Evolutionary conservation across 2,113 vertebrate genomes (phyloP), one percentile per base, ranked within the genome.

Genomic region (Prunella himalayana): DNA sequence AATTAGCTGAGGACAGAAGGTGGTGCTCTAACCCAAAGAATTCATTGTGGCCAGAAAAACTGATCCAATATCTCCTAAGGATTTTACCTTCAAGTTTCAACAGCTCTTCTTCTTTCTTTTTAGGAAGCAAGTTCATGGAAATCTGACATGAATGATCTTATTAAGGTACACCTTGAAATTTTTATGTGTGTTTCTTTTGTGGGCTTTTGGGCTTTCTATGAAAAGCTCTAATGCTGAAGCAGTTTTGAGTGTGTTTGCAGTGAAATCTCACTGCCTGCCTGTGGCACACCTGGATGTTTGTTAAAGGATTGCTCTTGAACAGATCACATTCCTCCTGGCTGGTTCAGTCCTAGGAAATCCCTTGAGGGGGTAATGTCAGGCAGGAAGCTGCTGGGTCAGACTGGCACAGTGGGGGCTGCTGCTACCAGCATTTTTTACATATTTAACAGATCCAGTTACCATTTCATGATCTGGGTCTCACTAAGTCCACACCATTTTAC

Each of bases 111-210:
- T 75, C 35, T 93, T 17, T 92, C 54, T 94, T 89, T 92, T 76
- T 91, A 97, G 97, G 96, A 93, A 70, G 91, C 95, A 86, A 95
- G 84, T 69, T 89, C 77, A 2, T 96, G 96, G 97, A 96, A 95
- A 61, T 93, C 90, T 23, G 88, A 85, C 33, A 72, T 82, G 66
- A 71, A 81, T 68, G 81, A 82, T 50, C 54, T 96, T 61, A 30
- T 64, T 53, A 97, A 97, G 97, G 97, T 97, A 94, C 9, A 35
- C 7, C 18, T 69, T 65, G 41, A 47, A 8, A 13, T 56, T 54
- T 47, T 45, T 45, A 1, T 65, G 2, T 13, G 14, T 23, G 7
- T 31, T 75, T 50, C 15, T 64, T 65, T 68, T 22, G 47, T 44
- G 41, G 4, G 7, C 9, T 6, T 54, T 68, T 25, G 53, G 25